Percentiles rank a stretch among this genome's conserved stretches.
Evolutionary conservation across 2,113 vertebrate species (phyloP).

Genomic region (Recurvirostra avosetta): DNA sequence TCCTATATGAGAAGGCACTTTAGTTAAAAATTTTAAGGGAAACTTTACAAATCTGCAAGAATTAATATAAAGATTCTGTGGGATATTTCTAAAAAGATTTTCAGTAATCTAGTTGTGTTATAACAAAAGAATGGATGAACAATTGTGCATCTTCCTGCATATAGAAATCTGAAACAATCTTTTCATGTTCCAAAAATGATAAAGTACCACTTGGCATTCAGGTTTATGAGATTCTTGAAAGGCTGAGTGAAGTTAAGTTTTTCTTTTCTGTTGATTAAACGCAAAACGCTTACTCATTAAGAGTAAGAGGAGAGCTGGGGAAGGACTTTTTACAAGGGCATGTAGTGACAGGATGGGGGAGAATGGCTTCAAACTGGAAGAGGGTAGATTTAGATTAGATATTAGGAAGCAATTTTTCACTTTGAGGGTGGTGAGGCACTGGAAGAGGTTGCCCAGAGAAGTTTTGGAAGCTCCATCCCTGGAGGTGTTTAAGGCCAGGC

Average conservation of each 20-base stretch:
- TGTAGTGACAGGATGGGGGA: too few relatives aligned
- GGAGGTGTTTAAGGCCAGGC: too few relatives aligned
- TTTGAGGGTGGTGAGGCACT: too few relatives aligned
- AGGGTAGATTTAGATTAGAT: too few relatives aligned
- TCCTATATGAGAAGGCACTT: background rate
- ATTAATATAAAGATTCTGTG: background rate
- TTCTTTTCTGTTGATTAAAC: background rate
- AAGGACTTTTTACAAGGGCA: too few relatives aligned
- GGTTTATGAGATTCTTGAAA: background rate
- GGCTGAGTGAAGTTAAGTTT: background rate
- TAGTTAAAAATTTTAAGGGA: background rate
- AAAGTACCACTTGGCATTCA: background rate
- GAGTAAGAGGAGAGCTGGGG: too few relatives aligned
- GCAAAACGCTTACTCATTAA: background rate
- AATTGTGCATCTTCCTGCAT: background rate
- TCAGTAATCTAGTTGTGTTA: background rate
- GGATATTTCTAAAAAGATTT: background rate
- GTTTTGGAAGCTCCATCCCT: too few relatives aligned
- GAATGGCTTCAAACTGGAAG: too few relatives aligned
- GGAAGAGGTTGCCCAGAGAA: too few relatives aligned
- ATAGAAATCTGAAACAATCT: background rate
- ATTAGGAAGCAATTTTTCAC: too few relatives aligned
- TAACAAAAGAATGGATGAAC: background rate
- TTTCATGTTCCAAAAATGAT: background rate
- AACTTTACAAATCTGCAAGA: background rate